Evolutionary conservation across 2,888 invertebrate genomes (phyloP), one percentile per base, ranked within the genome.

Genomic region (Acleris literana): DNA sequence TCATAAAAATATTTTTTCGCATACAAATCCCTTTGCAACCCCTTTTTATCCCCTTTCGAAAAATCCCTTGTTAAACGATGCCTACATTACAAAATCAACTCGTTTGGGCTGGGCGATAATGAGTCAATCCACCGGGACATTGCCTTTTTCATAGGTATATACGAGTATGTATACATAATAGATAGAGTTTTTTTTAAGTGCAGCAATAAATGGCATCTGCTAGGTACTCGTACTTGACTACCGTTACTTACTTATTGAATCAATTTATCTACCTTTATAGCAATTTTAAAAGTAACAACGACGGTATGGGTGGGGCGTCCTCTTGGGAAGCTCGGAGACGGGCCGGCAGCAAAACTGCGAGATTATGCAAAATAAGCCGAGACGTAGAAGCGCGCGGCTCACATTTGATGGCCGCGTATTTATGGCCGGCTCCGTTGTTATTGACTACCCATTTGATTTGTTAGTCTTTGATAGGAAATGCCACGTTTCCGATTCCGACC

Each of bases 371-470:
- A 56, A 16, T 43, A 25, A 22, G 17, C 22, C 18, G n/a, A 18
- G 54, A 54, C 55, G 43, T 33, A 58, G 43, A 58, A 53, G 7
- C 39, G 29, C 46, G 44, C 39, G 48, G 64, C 64, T 54, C 17
- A 59, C 48, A 39, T 49, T 49, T 54, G 64, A 64, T 54, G 48
- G 53, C 53, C 44, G 51, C 9, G 39, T 53, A 33, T 53, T 59
- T 20, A 48, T 43, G 58, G 39, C 39, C 48, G 39, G 43, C 59
- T 49, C 43, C 25, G 43, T 16, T 49, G 25, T 58, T 54, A 64
- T 59, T 54, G 49, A 44, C 55, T 18, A 39, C 25, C 59, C 25
- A 51, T 65, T 60, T 60, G 51, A 60, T 60, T 65, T 60, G 25
- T 39, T 4, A 39, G 46, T 58, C 39, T 43, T n/a, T 18, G 53